phyloP scores from a whole-genome alignment of 2,888 invertebrate genomes.

The Anorthoa munda region DNA sequence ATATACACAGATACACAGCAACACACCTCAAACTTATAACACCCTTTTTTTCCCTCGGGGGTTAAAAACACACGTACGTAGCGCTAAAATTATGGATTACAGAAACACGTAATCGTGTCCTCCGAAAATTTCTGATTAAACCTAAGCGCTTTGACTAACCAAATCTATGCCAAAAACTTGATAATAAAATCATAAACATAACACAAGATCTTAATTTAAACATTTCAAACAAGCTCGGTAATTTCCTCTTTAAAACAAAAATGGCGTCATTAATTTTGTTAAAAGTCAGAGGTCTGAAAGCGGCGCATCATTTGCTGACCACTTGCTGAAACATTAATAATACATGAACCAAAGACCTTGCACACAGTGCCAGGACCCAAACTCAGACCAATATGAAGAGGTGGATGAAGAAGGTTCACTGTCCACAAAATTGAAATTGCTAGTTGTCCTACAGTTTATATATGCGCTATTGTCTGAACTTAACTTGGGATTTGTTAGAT shows the following conservation, averaged over 20 bases:
- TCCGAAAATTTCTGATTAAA: too few relatives aligned
- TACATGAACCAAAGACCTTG: conserved; percentile 4
- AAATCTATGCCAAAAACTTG: background rate
- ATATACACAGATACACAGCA: too few relatives aligned
- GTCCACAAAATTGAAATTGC: too few relatives aligned
- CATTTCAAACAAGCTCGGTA: conserved; percentile 5
- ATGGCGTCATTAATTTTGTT: conserved; percentile 23
- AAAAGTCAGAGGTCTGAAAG: background rate
- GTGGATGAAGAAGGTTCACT: background rate
- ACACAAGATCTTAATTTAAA: background rate
- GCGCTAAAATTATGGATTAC: background rate
- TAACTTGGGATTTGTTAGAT: too few relatives aligned
- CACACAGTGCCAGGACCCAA: background rate
- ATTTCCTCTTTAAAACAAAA: conserved; percentile 9
- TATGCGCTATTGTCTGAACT: too few relatives aligned
- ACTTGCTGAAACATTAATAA: conserved; percentile 34
- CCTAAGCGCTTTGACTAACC: too few relatives aligned
- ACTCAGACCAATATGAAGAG: background rate
- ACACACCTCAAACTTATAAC: too few relatives aligned
- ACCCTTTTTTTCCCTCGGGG: too few relatives aligned
- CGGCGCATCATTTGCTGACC: conserved; percentile 41
- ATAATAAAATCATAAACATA: background rate
- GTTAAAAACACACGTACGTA: background rate
- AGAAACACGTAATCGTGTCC: background rate
- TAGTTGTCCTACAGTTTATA: too few relatives aligned